phyloP scores from a whole-genome alignment of 2,888 invertebrate genomes.

The Mesorhabditis sp. region DNA sequence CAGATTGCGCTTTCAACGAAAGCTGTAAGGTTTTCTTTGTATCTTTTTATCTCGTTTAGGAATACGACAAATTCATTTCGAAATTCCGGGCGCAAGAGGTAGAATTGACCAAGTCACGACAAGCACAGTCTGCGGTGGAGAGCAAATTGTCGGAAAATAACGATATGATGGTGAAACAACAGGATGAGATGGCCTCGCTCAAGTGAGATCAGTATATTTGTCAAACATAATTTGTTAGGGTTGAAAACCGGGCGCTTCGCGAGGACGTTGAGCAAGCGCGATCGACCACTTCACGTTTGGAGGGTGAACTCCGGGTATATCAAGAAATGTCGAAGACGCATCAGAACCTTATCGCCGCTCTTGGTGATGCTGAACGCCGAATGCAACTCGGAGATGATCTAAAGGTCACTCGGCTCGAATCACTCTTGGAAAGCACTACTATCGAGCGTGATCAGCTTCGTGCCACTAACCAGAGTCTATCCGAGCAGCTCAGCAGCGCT shows the following conservation, averaged over 20 bases:
- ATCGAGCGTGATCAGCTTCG: conserved; percentile 1
- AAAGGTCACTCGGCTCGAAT: neutral
- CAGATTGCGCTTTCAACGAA: neutral
- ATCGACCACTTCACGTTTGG: neutral
- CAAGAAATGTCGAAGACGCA: conserved; percentile 4
- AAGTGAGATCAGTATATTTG: neutral
- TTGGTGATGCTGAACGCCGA: conserved; percentile 5
- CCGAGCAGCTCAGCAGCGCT: neutral
- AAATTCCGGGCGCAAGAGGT: neutral
- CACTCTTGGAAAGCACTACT: conserved; percentile 5
- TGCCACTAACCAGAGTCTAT: conserved; percentile 1
- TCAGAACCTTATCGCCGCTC: neutral
- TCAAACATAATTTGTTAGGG: neutral
- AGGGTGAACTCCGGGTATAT: neutral
- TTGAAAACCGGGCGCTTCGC: neutral
- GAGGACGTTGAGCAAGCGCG: neutral
- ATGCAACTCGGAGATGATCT: neutral
- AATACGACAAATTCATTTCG: neutral
- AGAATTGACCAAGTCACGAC: neutral
- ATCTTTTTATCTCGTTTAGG: neutral
- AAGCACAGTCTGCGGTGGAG: neutral
- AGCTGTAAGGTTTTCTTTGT: neutral
- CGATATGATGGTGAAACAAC: neutral
- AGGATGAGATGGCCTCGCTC: neutral
- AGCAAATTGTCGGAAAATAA: neutral